Base-by-base conservation (phyloP, 2,113 vertebrate species). In the Ictidomys tridecemlineatus region DNA sequence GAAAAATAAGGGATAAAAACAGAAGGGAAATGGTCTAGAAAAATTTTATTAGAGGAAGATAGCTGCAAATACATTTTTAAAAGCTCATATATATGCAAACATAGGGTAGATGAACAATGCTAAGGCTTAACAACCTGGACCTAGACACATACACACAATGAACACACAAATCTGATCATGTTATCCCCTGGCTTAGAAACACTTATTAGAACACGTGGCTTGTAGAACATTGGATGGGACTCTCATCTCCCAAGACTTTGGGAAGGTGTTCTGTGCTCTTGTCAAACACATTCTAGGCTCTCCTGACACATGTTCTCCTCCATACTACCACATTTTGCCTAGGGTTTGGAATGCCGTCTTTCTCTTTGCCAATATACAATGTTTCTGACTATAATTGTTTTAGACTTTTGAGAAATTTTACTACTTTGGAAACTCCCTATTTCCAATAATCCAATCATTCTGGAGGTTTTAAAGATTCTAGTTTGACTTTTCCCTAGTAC, bases 111-210 rank as follows among this genome's bases (percentile, higher is more conserved):
- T 63, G 20, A 34, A 13, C 39, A 87, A 76, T 51, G 18, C 26
- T 30, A n/a, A 58, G 11, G 45, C 24, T 34, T 51, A 16, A 16
- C 5, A 73, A 26, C 18, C 4, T 69, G 20, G 4, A 63, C 17
- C 12, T 79, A 30, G 8, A 3, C 17, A 22, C 16, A 11, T 2
- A 22, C 3, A 20, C 22, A 39, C 18, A 34, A 5, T 0, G 7
- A 26, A 28, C 26, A 70, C 16, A 76, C 28, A 39, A 13, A 26
- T 61, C 20, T 51, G 24, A 12, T n/a, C 32, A 5, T 61, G 48
- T n/a, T 14, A 24, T 51, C 11, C 8, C 30, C 18, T 63, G 53
- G 26, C 13, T 61, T 48, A 37, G 30, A 53, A 65, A 4, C 10
- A 24, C 45, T 22, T 48, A 4, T 37, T 58, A 37, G 32, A 73